Evolutionary conservation across 2,888 invertebrate species (phyloP), one percentile per base, ranked within the genome.

Genomic region (Mythimna loreyi): DNA sequence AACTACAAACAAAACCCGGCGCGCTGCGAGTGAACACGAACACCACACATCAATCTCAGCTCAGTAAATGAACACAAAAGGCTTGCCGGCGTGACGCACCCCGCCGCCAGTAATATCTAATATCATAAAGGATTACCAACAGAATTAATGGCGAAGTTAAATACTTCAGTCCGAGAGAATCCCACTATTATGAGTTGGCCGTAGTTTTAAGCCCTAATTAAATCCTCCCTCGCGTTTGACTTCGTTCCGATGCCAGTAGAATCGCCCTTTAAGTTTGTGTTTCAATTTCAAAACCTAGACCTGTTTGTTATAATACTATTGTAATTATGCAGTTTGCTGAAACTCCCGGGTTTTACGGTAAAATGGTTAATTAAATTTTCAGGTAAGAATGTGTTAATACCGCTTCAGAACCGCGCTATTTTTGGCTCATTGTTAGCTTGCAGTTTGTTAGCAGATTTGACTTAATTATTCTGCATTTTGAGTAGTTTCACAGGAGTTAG

Each of bases 81-180:
- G 50, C 30, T 56, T 23, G 28, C 23, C 28, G 13, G 49, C 25
- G 52, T 49, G 36, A 28, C 21, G 21, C 8, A 30, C 21, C 56
- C 70, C 9, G 19, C 45, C 30, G 16, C 61, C 25, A 57, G 58
- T 72, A 57, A 81, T 81, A 84, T 70, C 77, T 67, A 70, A 78
- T 75, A 75, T 75, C 62, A 66, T 66, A 72, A 28, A 40, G 64
- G 67, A 72, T 83, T 78, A 75, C 69, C 60, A 69, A 80, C 66
- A 63, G 63, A 78, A 83, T 75, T 72, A 81, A 79, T 76, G 50
- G 67, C 30, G 53, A 69, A 85, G 76, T 83, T 70, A 70, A 85
- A 83, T 73, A 77, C 75, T 74, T 67, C 45, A 33, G 68, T 74
- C 77, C 67, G 66, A 60, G 60, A 56, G 66, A 40, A 72, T 66